Conservation (phyloP, 1,140 invertebrate species). For the Euura saliciscinereae region DNA sequence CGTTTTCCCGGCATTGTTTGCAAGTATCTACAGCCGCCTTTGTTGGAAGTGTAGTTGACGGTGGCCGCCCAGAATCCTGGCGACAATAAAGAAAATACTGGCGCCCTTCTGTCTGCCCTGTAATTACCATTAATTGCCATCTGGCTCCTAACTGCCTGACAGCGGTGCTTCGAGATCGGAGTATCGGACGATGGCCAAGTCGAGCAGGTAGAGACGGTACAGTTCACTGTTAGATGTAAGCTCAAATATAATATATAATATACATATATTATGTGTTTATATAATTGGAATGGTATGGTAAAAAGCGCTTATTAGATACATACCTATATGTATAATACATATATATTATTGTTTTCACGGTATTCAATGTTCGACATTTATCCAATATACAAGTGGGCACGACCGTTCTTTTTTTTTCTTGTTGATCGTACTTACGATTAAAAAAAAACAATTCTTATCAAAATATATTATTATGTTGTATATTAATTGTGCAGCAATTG, state of each 20-base stretch:
- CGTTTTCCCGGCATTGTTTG: constrained; percentile 1
- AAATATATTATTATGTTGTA: background rate
- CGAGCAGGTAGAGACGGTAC: constrained; percentile 1
- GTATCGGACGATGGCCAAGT: constrained; percentile 2
- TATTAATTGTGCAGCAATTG: background rate
- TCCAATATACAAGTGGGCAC: background rate
- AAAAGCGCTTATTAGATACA: constrained; percentile 5
- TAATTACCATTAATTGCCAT: constrained; percentile 7
- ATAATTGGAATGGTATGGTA: constrained; percentile 3
- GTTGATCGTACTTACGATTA: background rate
- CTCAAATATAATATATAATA: background rate
- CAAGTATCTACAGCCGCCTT: constrained; percentile 3
- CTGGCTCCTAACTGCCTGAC: background rate
- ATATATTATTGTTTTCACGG: background rate
- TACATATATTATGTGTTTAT: background rate
- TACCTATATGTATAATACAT: background rate
- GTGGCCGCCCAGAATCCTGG: constrained; percentile 3
- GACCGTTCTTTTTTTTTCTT: background rate
- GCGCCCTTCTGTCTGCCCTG: background rate
- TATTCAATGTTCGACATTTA: background rate
- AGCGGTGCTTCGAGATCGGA: constrained; percentile 1
- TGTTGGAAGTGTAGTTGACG: constrained; percentile 7
- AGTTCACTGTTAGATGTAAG: background rate
- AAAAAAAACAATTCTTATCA: background rate
- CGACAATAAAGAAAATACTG: constrained; percentile 1